Evolutionary conservation across 2,888 invertebrate species (phyloP).

Genomic region (Alcis repandata): DNA sequence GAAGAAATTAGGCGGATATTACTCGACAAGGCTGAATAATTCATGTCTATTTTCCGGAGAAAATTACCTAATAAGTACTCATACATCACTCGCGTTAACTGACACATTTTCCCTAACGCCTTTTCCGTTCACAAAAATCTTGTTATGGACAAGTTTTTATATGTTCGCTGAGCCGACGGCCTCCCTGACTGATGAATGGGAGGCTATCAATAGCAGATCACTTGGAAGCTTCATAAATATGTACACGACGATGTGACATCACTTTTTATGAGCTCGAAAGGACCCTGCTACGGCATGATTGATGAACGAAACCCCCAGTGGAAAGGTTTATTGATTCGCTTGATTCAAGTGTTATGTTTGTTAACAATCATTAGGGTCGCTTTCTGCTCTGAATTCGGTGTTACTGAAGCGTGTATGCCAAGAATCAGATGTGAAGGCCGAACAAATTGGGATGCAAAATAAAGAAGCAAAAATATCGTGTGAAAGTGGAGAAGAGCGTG

Average conservation of each 20-base stretch:
- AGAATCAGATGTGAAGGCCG: slow-evolving; percentile 24
- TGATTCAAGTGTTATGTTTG: slow-evolving; percentile 64
- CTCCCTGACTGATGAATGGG: slow-evolving; percentile 74
- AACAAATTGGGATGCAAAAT: slow-evolving; percentile 25
- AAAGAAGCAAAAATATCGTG: slow-evolving; percentile 49
- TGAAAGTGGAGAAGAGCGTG: slow-evolving; percentile 59
- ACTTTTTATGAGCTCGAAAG: slow-evolving; percentile 74
- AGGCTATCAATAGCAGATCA: slow-evolving; percentile 78
- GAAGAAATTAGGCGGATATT: slow-evolving; percentile 12
- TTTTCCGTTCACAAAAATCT: slow-evolving; percentile 55
- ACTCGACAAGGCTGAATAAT: slow-evolving; percentile 25
- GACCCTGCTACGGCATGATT: slow-evolving; percentile 63
- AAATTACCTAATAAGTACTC: slow-evolving; percentile 31
- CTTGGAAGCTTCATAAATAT: slow-evolving; percentile 83
- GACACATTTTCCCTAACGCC: slow-evolving; percentile 48
- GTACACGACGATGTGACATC: slow-evolving; percentile 77
- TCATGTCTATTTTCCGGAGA: slow-evolving; percentile 37
- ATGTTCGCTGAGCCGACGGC: slow-evolving; percentile 53
- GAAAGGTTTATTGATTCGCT: slow-evolving; percentile 74
- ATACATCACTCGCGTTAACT: slow-evolving; percentile 41
- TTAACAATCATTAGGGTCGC: slow-evolving; percentile 54
- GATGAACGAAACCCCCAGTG: slow-evolving; percentile 64
- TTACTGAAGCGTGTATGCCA: slow-evolving; percentile 13
- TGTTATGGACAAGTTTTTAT: slow-evolving; percentile 62
- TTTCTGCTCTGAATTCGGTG: slow-evolving; percentile 6